Evolutionary conservation across 2,888 invertebrate genomes (phyloP).

Genomic region (Pandemis cinnamomeana): DNA sequence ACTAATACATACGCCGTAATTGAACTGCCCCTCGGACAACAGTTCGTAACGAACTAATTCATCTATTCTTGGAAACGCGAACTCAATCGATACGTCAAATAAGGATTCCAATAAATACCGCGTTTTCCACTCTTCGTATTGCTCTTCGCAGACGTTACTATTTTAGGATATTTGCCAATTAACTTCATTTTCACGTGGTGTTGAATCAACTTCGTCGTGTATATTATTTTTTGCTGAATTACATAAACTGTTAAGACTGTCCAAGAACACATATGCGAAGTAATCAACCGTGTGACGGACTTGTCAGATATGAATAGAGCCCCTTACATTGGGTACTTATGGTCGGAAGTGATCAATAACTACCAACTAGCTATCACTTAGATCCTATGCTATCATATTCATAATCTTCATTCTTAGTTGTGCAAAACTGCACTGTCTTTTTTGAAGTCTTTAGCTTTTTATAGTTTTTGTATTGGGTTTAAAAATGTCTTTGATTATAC

Average conservation of each 20-base stretch:
- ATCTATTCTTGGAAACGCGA: slow-evolving; percentile 36
- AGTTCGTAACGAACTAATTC: slow-evolving; percentile 21
- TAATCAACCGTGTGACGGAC: background rate
- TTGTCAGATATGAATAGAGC: background rate
- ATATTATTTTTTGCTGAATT: background rate
- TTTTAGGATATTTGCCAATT: slow-evolving; percentile 4
- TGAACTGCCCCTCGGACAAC: slow-evolving; percentile 3
- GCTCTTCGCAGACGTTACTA: background rate
- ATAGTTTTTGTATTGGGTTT: no score
- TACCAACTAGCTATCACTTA: no score
- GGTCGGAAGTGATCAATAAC: background rate
- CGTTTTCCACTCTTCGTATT: background rate
- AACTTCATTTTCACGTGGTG: background rate
- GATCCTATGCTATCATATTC: no score
- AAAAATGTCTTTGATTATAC: no score
- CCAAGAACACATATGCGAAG: background rate
- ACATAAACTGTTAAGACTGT: background rate
- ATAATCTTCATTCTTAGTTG: no score
- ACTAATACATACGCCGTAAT: background rate
- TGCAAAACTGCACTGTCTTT: no score
- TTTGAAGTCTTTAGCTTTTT: no score
- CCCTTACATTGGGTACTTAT: background rate
- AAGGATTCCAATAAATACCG: slow-evolving; percentile 42
- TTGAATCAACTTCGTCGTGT: background rate
- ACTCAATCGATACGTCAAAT: slow-evolving; percentile 47